A percentile compares a stretch with the other conserved stretches of the same genome.
These are phyloP conservation scores for Ceramica pisi DNA, from an alignment of 2,888 invertebrate genomes.

Conservation along the genomic window DNA sequence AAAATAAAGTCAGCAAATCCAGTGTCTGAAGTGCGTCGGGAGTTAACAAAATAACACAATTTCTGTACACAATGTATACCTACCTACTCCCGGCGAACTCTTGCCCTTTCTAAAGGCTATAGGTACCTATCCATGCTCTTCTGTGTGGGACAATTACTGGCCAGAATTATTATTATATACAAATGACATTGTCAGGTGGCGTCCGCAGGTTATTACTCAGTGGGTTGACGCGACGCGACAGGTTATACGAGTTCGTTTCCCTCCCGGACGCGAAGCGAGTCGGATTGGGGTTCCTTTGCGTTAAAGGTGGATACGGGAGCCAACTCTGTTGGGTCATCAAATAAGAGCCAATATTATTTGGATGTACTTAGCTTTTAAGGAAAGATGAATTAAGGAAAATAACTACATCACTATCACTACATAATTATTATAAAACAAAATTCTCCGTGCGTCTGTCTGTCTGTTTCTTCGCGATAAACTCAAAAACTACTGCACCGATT, in stretches of 20 bases:
- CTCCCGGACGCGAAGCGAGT: slow-evolving; percentile 78
- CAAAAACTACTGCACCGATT: no score
- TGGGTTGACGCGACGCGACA: slow-evolving; percentile 72
- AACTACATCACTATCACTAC: no score
- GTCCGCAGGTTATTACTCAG: slow-evolving; percentile 74
- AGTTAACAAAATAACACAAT: no score
- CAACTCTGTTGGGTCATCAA: neutral
- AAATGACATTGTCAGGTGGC: slow-evolving; percentile 64
- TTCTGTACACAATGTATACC: neutral
- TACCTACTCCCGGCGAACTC: no score
- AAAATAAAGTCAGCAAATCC: no score
- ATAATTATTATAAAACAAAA: no score
- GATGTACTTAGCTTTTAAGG: neutral
- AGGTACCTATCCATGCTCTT: neutral
- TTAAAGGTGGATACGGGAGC: slow-evolving; percentile 6
- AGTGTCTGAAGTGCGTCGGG: no score
- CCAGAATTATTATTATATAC: slow-evolving; percentile 30
- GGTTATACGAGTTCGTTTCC: slow-evolving; percentile 81
- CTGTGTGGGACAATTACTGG: neutral
- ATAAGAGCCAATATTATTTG: neutral
- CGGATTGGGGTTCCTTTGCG: slow-evolving; percentile 69
- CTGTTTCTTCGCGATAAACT: no score
- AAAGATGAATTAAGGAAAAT: neutral
- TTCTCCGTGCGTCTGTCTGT: no score
- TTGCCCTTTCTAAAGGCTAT: neutral